Evolutionary conservation across 1,140 invertebrate genomes (phyloP).

Genomic region (Tetramorium alpestre): DNA sequence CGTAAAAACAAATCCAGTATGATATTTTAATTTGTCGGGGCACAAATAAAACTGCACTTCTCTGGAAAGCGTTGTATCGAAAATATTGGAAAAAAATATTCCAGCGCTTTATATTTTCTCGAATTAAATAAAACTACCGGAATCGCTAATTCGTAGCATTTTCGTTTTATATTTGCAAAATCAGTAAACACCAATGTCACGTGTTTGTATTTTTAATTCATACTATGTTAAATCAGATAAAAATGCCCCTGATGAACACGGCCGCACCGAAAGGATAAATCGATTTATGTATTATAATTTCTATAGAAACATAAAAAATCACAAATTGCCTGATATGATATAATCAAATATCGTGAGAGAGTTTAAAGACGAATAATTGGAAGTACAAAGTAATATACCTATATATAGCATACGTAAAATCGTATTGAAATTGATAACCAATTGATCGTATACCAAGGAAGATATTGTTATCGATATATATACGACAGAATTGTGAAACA

Average conservation of each 20-base stretch:
- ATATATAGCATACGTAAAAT: neutral
- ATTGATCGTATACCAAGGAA: neutral
- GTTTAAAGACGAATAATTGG: conserved; percentile 24
- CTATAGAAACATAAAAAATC: neutral
- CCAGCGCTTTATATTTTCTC: conserved; percentile 32
- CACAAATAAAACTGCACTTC: conserved; percentile 26
- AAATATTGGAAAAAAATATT: conserved; percentile 58
- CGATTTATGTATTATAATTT: conserved; percentile 28
- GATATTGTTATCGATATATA: conserved; percentile 29
- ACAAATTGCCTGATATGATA: neutral
- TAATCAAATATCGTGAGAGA: neutral
- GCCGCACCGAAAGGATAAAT: conserved; percentile 15
- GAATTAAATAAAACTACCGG: conserved; percentile 52
- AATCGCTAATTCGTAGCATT: conserved; percentile 45
- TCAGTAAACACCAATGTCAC: conserved; percentile 44
- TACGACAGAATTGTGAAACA: conserved; percentile 54
- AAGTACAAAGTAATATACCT: neutral
- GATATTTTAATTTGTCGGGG: conserved; percentile 40
- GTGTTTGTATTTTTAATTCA: conserved; percentile 45
- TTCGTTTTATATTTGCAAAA: conserved; percentile 47
- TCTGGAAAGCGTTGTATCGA: conserved; percentile 6
- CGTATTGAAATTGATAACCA: conserved; percentile 18
- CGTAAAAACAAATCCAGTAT: conserved; percentile 27
- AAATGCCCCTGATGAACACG: neutral
- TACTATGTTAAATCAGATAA: conserved; percentile 30